A percentile compares a stretch with the other conserved stretches of the same genome.
Conservation (phyloP, 1,140 invertebrate species). For the Leptopilina boulardi region DNA sequence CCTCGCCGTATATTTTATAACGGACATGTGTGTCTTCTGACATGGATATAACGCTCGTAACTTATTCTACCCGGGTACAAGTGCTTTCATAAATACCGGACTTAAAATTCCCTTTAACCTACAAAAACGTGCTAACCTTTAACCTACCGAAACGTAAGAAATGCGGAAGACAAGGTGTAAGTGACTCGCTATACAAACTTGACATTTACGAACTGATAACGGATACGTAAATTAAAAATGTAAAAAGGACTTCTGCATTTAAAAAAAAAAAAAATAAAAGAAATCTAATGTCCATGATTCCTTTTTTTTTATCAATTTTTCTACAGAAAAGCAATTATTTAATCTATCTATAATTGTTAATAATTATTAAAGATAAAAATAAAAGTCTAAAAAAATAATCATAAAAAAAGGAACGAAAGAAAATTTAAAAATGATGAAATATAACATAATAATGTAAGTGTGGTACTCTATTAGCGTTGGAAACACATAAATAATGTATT, state of each 20-base stretch:
- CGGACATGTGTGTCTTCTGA: conserved; percentile 59
- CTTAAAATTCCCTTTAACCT: conserved; percentile 58
- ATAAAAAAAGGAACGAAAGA: too few relatives aligned
- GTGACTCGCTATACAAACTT: background rate
- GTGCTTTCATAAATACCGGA: conserved; percentile 60
- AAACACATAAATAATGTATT: background rate
- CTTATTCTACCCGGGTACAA: conserved; percentile 59
- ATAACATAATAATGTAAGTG: background rate
- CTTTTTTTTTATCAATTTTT: too few relatives aligned
- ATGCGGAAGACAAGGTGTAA: background rate
- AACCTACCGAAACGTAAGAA: conserved; percentile 19
- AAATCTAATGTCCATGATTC: too few relatives aligned
- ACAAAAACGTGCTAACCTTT: conserved; percentile 29
- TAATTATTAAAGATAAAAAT: too few relatives aligned
- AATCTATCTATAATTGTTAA: too few relatives aligned
- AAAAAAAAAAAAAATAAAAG: too few relatives aligned
- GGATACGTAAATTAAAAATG: background rate
- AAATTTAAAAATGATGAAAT: too few relatives aligned
- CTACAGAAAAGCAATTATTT: too few relatives aligned
- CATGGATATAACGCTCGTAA: conserved; percentile 60
- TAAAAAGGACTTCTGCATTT: background rate
- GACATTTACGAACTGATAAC: conserved; percentile 23
- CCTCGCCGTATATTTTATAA: conserved; percentile 59
- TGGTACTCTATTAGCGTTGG: background rate
- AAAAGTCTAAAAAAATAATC: too few relatives aligned